phyloP scores from a whole-genome alignment of 2,113 vertebrate genomes.

The Galemys pyrenaicus region DNA sequence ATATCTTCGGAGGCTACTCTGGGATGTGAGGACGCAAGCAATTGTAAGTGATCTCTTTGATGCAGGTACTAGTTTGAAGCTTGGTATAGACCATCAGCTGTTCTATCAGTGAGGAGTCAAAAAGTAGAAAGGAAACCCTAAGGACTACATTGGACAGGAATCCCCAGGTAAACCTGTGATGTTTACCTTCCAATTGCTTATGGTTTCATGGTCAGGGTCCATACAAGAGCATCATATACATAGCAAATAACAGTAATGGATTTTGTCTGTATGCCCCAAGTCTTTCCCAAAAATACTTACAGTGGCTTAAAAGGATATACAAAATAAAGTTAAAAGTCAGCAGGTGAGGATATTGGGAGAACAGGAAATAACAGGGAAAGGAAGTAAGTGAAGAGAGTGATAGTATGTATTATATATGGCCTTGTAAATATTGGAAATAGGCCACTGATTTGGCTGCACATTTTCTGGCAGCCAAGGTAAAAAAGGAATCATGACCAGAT shows the following conservation, averaged over 20 bases:
- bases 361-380: background rate
- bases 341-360: background rate
- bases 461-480: background rate
- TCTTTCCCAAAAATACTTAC: background rate
- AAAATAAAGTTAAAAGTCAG: background rate
- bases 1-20: background rate
- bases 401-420: background rate
- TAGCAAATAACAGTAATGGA: background rate
- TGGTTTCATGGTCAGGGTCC: background rate
- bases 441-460: background rate
- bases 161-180: background rate
- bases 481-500: background rate
- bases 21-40: background rate
- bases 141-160: background rate
- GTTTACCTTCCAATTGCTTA: accelerated
- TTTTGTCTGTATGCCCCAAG: background rate
- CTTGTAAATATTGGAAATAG: background rate
- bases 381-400: background rate
- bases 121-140: background rate
- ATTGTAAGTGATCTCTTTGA: background rate
- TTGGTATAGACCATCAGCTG: background rate
- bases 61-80: background rate
- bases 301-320: background rate
- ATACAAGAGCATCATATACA: accelerated
- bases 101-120: background rate